These are phyloP conservation scores for Aphelocoma californica DNA, from an alignment of 2,797 vertebrate genomes.

Conservation along the genomic window DNA sequence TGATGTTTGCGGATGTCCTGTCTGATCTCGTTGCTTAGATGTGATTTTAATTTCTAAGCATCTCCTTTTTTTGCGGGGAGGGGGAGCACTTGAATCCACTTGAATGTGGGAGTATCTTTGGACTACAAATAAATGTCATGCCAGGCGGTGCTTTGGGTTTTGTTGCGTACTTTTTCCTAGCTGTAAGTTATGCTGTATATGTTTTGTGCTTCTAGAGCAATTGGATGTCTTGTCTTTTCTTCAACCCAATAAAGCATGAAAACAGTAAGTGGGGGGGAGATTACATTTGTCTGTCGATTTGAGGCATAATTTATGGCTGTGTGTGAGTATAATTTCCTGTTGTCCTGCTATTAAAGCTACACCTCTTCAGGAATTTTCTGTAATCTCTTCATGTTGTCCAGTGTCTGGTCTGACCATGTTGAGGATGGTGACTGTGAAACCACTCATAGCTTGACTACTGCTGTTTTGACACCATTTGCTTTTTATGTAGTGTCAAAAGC, in stretches of 20 bases:
- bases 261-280: neutral
- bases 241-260: neutral
- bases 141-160: neutral
- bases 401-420: neutral
- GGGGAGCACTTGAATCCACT: neutral
- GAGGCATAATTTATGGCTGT: neutral
- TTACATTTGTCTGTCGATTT: neutral
- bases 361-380: neutral
- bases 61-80: accelerated
- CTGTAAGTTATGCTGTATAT: neutral
- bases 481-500: neutral
- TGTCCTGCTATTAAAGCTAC: neutral
- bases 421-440: neutral
- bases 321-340: neutral
- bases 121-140: neutral
- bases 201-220: neutral
- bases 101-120: neutral
- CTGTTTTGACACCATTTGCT: neutral
- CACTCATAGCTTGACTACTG: neutral
- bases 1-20: neutral
- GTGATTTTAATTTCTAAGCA: neutral
- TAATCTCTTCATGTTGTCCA: neutral
- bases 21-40: neutral
- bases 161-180: neutral
- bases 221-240: neutral